These are phyloP conservation scores for Dendrolimus houi DNA, from an alignment of 2,888 invertebrate genomes.

Conservation along the genomic window DNA sequence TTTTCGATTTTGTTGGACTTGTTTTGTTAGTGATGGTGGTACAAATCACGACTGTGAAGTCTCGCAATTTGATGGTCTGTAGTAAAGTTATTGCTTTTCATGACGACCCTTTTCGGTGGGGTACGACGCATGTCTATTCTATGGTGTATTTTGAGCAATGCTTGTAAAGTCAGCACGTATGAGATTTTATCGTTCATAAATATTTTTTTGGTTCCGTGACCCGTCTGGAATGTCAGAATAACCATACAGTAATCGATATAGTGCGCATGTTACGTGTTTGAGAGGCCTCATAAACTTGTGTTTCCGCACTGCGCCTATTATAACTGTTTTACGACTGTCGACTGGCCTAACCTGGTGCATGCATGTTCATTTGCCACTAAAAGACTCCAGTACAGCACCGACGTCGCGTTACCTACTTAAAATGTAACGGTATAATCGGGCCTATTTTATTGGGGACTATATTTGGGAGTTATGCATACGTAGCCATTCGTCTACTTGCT, in stretches of 20 bases:
- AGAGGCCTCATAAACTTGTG: slow-evolving; percentile 57
- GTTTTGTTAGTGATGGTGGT: too few species aligned
- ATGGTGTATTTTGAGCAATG: slow-evolving; percentile 42
- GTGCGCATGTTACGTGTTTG: slow-evolving; percentile 60
- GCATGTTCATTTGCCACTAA: slow-evolving; percentile 26
- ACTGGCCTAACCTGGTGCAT: slow-evolving; percentile 47
- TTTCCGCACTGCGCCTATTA: slow-evolving; percentile 67
- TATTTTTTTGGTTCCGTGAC: slow-evolving; percentile 47
- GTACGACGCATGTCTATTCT: slow-evolving; percentile 17
- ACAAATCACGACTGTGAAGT: too few species aligned
- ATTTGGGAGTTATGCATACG: slow-evolving; percentile 40
- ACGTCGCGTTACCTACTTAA: slow-evolving; percentile 43
- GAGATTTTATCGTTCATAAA: slow-evolving; percentile 50
- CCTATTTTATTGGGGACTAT: slow-evolving; percentile 42
- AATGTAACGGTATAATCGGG: slow-evolving; percentile 49
- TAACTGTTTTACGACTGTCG: slow-evolving; percentile 58
- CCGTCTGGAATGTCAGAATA: slow-evolving; percentile 51
- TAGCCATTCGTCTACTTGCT: too few species aligned
- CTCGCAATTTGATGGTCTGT: too few species aligned
- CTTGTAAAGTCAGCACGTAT: slow-evolving; percentile 29
- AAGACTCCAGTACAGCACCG: slow-evolving; percentile 10
- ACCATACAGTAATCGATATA: slow-evolving; percentile 60
- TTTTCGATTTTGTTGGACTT: too few species aligned
- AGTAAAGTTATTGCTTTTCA: neutral
- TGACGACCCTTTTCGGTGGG: neutral